phyloP scores from a whole-genome alignment of 1,140 invertebrate genomes.

The Drosophila chauvacae region DNA sequence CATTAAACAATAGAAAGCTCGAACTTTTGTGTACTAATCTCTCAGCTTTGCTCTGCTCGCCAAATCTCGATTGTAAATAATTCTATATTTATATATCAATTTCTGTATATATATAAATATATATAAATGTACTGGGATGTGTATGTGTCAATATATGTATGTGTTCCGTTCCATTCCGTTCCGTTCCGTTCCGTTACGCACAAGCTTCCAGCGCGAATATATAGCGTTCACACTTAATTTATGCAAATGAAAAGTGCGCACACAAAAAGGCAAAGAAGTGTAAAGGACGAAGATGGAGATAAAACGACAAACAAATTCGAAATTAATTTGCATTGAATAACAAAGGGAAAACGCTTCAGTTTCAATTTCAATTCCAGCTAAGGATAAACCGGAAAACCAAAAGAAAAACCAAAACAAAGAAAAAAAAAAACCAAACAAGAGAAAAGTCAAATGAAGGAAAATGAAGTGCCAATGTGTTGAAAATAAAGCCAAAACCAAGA shows the following conservation, averaged over 20 bases:
- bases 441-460: constrained; percentile 51
- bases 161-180: constrained; percentile 27
- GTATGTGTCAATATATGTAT: constrained; percentile 41
- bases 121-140: constrained; percentile 30
- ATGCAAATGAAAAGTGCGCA: constrained; percentile 65
- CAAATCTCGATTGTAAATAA: constrained; percentile 40
- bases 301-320: constrained; percentile 62
- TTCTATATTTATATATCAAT: constrained; percentile 19
- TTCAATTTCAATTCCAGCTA: constrained; percentile 48
- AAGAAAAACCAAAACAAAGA: constrained; percentile 15
- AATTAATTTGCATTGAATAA: constrained; percentile 74
- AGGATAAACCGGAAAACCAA: constrained; percentile 22
- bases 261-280: constrained; percentile 28
- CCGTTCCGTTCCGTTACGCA: constrained; percentile 45
- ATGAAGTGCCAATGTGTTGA: constrained; percentile 76
- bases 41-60: constrained; percentile 34
- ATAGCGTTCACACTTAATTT: constrained; percentile 44
- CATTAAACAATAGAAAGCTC: constrained; percentile 24
- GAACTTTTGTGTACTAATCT: constrained; percentile 33
- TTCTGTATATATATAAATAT: constrained; percentile 11
- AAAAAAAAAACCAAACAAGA: constrained; percentile 9
- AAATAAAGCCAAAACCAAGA: constrained; percentile 52
- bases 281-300: constrained; percentile 1
- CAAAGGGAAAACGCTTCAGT: constrained; percentile 54
- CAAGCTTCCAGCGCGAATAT: constrained; percentile 28